Conservation (phyloP, 2,888 invertebrate genomes). For the Geophilus truncorum region DNA sequence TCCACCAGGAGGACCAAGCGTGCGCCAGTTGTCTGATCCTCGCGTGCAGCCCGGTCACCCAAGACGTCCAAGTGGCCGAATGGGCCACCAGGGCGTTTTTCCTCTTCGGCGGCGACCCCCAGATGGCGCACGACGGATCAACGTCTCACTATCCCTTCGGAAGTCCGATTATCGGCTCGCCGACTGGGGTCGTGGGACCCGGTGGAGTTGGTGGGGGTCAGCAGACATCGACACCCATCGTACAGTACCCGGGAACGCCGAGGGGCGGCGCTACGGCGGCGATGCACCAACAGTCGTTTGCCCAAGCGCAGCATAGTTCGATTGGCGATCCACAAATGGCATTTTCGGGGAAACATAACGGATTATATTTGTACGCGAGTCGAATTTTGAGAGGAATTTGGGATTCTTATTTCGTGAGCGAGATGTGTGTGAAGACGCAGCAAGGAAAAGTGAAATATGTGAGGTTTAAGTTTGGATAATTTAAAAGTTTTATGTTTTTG, state of each 20-base stretch:
- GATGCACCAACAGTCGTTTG: no score
- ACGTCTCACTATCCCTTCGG: neutral
- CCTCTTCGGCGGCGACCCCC: constrained; percentile 81
- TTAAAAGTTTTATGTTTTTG: neutral
- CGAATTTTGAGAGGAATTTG: constrained; percentile 71
- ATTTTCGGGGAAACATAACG: constrained; percentile 82
- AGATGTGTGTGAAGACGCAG: constrained; percentile 40
- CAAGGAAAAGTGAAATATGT: constrained; percentile 45
- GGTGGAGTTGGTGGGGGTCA: no score
- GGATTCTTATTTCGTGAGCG: constrained; percentile 53
- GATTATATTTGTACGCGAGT: constrained; percentile 83
- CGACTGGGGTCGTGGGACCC: no score
- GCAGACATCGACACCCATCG: neutral
- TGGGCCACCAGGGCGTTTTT: constrained; percentile 91
- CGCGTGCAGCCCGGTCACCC: constrained; percentile 65
- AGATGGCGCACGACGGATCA: no score
- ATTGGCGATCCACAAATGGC: constrained; percentile 41
- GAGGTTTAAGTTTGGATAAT: constrained; percentile 39
- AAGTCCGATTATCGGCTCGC: no score
- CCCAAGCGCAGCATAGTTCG: constrained; percentile 41
- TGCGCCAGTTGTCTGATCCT: constrained; percentile 81
- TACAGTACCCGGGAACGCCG: no score
- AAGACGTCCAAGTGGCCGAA: constrained; percentile 61
- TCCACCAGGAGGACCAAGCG: constrained; percentile 77
- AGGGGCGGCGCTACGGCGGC: no score